Evolutionary conservation across 2,113 vertebrate genomes (phyloP), one percentile per base, ranked within the genome.

Genomic region (Piprites chloris): DNA sequence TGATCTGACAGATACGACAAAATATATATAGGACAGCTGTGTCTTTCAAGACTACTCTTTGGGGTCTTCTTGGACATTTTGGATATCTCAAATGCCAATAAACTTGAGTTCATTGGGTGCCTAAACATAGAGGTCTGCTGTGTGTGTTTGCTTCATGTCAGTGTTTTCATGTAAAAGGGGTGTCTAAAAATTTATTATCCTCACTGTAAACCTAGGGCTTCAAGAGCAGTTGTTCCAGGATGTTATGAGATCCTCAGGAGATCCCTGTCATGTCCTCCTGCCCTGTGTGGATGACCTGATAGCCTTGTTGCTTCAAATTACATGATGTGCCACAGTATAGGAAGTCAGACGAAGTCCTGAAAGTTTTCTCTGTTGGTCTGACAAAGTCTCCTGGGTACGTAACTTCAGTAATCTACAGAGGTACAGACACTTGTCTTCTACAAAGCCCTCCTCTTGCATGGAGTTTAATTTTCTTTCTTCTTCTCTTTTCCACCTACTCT

Each of bases 301-400:
- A 47, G 18, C 2, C 10, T 81, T 28, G 8, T 23, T 55, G 14
- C 14, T 63, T 90, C 12, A 78, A 46, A 75, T 46, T 49, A 33
- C 15, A 11, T 5, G 4, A 23, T 11, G 3, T 67, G 10, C 8
- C 20, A 16, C 12, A 13, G 1, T 39, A 39, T 4, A 39, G 24
- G 37, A 95, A 69, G 7, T 2, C 33, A 68, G 53, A 47, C 12
- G 9, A 71, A 63, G 13, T 52, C 11, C n/a, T 55, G 13, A 24
- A 67, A 39, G 3, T 21, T 68, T 85, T 76, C n/a, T 65, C 7
- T 1, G 0, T 23, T 24, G 2, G 11, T 47, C 14, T 76, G 39
- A 50, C 8, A 47, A 81, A 53, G 8, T 9, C 5, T 55, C 20
- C n/a, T 7, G 4, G 5, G 3, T 32, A 8, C 33, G 16, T 66